These are phyloP conservation scores for Capromys pilorides DNA, from an alignment of 2,797 vertebrate species.

Conservation along the genomic window DNA sequence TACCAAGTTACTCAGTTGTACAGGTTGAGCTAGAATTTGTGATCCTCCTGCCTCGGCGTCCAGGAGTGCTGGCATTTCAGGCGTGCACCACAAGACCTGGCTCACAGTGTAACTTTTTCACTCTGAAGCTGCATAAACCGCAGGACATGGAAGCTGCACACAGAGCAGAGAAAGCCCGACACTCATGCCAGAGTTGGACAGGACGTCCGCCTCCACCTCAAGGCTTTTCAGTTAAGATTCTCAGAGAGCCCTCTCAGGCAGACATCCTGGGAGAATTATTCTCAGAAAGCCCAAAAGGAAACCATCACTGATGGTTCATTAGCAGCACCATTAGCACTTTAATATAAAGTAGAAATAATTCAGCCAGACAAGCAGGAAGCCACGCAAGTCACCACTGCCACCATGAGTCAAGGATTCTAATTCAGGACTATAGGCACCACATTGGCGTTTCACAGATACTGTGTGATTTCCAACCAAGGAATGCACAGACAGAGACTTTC, in stretches of 20 bases:
- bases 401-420: background rate
- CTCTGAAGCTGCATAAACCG: background rate
- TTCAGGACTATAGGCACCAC: background rate
- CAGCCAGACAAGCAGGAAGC: background rate
- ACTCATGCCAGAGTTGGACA: background rate
- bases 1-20: background rate
- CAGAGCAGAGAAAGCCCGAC: background rate
- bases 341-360: constrained; percentile 17
- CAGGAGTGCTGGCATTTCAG: background rate
- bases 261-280: background rate
- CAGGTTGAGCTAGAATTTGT: background rate
- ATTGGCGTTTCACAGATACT: background rate
- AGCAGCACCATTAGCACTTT: background rate
- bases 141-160: background rate
- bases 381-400: background rate
- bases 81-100: background rate
- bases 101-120: background rate
- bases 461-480: constrained; percentile 6
- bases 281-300: background rate
- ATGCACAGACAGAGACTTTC: constrained; percentile 10
- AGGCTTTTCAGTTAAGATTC: background rate
- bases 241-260: background rate
- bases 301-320: background rate
- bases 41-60: background rate
- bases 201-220: background rate